Conservation (phyloP, 2,797 vertebrate genomes). For the Gila robusta region DNA sequence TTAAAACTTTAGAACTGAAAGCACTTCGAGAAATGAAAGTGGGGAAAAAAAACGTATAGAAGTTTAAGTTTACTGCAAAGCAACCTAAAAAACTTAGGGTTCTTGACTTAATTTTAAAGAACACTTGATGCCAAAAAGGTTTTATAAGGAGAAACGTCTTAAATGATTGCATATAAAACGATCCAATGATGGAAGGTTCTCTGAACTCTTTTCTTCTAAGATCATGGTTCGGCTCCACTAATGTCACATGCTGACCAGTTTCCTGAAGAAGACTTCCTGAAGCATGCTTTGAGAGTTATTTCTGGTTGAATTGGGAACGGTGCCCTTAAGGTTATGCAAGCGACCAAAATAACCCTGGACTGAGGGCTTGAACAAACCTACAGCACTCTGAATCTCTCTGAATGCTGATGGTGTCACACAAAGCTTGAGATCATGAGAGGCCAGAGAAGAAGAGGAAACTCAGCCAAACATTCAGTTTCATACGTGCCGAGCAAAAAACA, state of each 20-base stretch:
- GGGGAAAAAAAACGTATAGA: too few species aligned
- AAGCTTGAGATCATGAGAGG: constrained; percentile 1
- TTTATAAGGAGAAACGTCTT: not conserved
- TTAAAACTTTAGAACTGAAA: not conserved
- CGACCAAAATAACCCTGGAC: constrained; percentile 52
- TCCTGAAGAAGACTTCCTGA: constrained; percentile 57
- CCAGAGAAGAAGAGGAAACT: constrained; percentile 18
- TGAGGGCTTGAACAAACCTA: not conserved
- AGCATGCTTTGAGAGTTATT: constrained; percentile 57
- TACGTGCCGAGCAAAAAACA: not conserved
- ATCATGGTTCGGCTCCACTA: constrained; percentile 35
- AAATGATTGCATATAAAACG: not conserved
- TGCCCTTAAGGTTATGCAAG: constrained; percentile 52
- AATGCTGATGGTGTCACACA: not conserved
- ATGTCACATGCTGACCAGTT: constrained; percentile 5
- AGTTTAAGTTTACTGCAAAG: not conserved
- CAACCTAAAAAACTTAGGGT: too few species aligned
- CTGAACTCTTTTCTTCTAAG: not conserved
- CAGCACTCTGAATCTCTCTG: not conserved
- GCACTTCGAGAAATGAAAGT: not conserved
- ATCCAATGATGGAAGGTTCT: not conserved
- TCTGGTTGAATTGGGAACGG: constrained; percentile 54
- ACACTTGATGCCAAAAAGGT: not conserved
- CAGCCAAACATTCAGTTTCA: not conserved
- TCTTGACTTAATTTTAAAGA: not conserved